These are phyloP conservation scores for Lota lota DNA, from an alignment of 2,113 vertebrate species.

Conservation along the genomic window DNA sequence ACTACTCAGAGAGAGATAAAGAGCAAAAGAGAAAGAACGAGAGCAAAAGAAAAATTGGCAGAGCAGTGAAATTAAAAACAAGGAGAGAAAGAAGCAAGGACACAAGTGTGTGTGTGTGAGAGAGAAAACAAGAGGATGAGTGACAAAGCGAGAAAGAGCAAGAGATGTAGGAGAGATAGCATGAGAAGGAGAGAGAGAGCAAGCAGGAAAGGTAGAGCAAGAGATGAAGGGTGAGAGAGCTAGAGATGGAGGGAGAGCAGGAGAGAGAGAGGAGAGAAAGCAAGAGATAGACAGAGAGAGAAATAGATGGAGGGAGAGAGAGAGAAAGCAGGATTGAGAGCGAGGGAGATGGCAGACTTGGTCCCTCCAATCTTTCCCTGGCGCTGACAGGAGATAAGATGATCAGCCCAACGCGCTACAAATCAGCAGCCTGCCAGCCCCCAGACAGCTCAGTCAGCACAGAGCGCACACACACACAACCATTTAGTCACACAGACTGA, in stretches of 20 bases:
- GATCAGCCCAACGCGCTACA: conserved; percentile 66
- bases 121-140: not conserved
- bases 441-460: conserved; percentile 66
- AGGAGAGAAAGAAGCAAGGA: not conserved
- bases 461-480: conserved; percentile 22
- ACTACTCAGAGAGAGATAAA: conserved; percentile 41
- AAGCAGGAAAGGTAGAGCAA: not conserved
- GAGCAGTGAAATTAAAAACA: conserved; percentile 24
- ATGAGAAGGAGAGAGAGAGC: too few species aligned
- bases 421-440: conserved; percentile 66
- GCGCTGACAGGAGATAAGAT: conserved; percentile 73
- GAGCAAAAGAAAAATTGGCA: not conserved
- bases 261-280: too few species aligned
- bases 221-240: not conserved
- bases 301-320: not conserved
- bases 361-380: conserved; percentile 62
- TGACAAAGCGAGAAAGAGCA: not conserved
- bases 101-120: too few species aligned
- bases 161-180: too few species aligned
- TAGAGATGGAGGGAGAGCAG: too few species aligned
- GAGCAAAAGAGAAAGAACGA: too few species aligned
- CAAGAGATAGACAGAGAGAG: too few species aligned
- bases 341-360: conserved; percentile 25
- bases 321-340: not conserved
- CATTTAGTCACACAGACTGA: conserved; percentile 3